Evolutionary conservation across 2,888 invertebrate genomes (phyloP).

Genomic region (Abscondita cerata): DNA sequence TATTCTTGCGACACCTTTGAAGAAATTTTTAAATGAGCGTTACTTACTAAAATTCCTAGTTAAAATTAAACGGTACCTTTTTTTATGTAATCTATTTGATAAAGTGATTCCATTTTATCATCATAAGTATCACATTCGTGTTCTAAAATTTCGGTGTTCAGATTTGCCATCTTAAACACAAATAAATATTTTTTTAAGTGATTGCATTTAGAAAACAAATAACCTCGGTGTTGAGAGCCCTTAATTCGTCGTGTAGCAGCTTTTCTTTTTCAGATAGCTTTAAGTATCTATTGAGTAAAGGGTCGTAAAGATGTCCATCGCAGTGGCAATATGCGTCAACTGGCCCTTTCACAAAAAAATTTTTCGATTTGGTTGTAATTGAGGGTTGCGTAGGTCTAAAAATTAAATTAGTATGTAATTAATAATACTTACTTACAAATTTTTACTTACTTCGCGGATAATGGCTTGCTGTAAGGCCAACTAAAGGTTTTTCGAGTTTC

Average conservation of each 20-base stretch:
- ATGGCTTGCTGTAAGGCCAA: constrained; percentile 68
- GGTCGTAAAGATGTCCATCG: constrained; percentile 67
- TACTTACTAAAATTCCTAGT: too few relatives aligned
- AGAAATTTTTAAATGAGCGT: background rate
- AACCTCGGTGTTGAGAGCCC: constrained; percentile 41
- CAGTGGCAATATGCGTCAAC: constrained; percentile 71
- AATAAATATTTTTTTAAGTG: constrained; percentile 60
- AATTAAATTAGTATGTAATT: background rate
- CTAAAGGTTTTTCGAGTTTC: constrained; percentile 62
- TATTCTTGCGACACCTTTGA: background rate
- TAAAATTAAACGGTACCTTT: constrained; percentile 57
- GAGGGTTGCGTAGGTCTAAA: constrained; percentile 67
- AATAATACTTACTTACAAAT: background rate
- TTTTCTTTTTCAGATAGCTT: constrained; percentile 68
- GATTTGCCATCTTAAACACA: constrained; percentile 63
- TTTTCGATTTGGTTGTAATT: constrained; percentile 58
- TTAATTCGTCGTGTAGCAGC: constrained; percentile 63
- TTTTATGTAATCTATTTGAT: constrained; percentile 67
- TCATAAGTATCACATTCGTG: constrained; percentile 69
- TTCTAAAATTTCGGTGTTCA: constrained; percentile 68
- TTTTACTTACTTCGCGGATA: constrained; percentile 63
- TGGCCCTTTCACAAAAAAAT: constrained; percentile 61
- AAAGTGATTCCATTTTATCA: constrained; percentile 68
- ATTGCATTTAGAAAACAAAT: background rate
- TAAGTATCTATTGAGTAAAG: constrained; percentile 67